A percentile compares a stretch with the other conserved stretches of the same genome.
Evolutionary conservation across 2,797 vertebrate genomes (phyloP).

Genomic region (Lutjanus argentimaculatus): DNA sequence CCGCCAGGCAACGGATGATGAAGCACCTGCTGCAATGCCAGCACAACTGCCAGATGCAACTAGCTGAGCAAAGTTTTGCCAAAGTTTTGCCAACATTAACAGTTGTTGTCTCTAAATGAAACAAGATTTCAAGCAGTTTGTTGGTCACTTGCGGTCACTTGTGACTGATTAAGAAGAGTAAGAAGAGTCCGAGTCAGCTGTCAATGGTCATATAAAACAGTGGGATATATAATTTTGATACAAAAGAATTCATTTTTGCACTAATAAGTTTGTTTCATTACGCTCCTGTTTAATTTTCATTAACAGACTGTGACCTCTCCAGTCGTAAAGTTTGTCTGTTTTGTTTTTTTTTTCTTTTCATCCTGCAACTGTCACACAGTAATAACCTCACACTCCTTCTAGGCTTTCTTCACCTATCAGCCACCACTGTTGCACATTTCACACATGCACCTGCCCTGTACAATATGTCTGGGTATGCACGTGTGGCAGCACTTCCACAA

Average conservation of each 20-base stretch:
- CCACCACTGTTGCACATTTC: slow-evolving; percentile 12
- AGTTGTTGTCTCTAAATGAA: no score
- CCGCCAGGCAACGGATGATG: no score
- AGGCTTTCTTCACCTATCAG: not conserved
- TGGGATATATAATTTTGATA: not conserved
- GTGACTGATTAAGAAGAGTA: no score
- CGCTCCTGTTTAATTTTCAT: slow-evolving; percentile 5
- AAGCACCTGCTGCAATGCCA: no score
- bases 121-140: no score
- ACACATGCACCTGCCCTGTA: slow-evolving; percentile 38
- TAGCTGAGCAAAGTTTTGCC: no score
- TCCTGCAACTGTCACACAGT: not conserved
- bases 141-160: no score
- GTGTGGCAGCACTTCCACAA: slow-evolving; percentile 32
- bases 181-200: no score
- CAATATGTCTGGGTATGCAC: slow-evolving; percentile 9
- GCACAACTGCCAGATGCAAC: no score
- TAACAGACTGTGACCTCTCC: not conserved
- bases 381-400: not conserved
- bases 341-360: slow-evolving; percentile 2
- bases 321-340: not conserved
- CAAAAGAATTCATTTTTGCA: not conserved
- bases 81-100: no score
- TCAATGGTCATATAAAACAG: no score
- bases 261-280: not conserved